phyloP scores from a whole-genome alignment of 2,888 invertebrate species.

The Spilarctia lutea region DNA sequence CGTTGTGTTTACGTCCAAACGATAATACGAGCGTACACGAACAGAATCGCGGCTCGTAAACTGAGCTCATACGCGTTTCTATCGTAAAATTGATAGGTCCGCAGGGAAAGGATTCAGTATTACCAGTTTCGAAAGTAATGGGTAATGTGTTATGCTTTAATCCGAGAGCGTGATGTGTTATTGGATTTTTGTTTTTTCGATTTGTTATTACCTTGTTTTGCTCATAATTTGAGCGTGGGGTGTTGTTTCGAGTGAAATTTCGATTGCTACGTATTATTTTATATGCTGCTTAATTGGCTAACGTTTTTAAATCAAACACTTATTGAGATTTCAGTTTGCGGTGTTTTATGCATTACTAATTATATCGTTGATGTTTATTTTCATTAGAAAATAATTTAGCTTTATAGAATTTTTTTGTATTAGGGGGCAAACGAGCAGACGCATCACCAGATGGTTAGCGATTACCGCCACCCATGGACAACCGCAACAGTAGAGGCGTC shows the following conservation, averaged over 20 bases:
- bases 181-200: constrained; percentile 17
- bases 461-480: too few relatives aligned
- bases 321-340: background rate
- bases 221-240: background rate
- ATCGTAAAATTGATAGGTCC: constrained; percentile 52
- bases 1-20: constrained; percentile 40
- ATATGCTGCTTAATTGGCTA: background rate
- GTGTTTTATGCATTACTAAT: background rate
- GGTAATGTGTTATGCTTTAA: constrained; percentile 37
- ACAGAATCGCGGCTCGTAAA: constrained; percentile 43
- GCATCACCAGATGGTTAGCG: too few relatives aligned
- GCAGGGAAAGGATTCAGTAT: constrained; percentile 34
- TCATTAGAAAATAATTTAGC: too few relatives aligned
- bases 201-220: constrained; percentile 9
- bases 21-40: constrained; percentile 26
- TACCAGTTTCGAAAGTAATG: constrained; percentile 31
- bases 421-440: too few relatives aligned
- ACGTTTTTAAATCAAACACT: background rate
- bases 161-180: constrained; percentile 23
- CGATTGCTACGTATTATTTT: background rate
- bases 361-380: background rate
- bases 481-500: too few relatives aligned
- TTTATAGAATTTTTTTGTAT: too few relatives aligned
- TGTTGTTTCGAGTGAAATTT: background rate
- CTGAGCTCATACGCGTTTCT: constrained; percentile 29